A percentile compares a stretch with the other conserved stretches of the same genome.
Evolutionary conservation across 2,888 invertebrate species (phyloP).

Genomic region (Lysandra coridon): DNA sequence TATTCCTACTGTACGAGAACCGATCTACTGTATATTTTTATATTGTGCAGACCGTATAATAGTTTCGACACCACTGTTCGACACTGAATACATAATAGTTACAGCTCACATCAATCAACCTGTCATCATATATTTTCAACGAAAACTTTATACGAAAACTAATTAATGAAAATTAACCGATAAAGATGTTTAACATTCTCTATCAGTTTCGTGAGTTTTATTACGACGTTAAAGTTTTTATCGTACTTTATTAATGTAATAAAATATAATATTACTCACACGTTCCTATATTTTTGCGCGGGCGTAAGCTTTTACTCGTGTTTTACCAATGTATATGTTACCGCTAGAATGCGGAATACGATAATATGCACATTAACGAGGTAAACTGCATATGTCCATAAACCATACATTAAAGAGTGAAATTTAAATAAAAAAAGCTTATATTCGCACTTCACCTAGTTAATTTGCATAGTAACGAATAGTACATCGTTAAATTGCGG

Average conservation of each 20-base stretch:
- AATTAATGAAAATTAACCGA: slow-evolving; percentile 23
- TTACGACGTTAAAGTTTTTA: background rate
- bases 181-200: background rate
- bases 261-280: too few relatives aligned
- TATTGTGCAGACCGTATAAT: background rate
- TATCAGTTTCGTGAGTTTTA: background rate
- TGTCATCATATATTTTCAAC: slow-evolving; percentile 66
- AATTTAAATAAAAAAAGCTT: too few relatives aligned
- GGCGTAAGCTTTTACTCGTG: background rate
- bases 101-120: slow-evolving; percentile 70
- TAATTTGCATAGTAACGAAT: too few relatives aligned
- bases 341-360: too few relatives aligned
- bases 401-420: too few relatives aligned
- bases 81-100: slow-evolving; percentile 51
- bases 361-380: too few relatives aligned
- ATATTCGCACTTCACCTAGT: too few relatives aligned
- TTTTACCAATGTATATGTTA: too few relatives aligned
- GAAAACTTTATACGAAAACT: slow-evolving; percentile 57
- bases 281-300: background rate
- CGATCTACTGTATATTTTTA: background rate
- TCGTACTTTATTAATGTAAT: slow-evolving; percentile 17
- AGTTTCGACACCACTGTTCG: too few relatives aligned
- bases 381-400: too few relatives aligned
- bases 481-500: too few relatives aligned
- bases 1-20: background rate